Evolutionary conservation across 2,888 invertebrate species (phyloP), one percentile per base, ranked within the genome.

Genomic region (Sipha maydis): DNA sequence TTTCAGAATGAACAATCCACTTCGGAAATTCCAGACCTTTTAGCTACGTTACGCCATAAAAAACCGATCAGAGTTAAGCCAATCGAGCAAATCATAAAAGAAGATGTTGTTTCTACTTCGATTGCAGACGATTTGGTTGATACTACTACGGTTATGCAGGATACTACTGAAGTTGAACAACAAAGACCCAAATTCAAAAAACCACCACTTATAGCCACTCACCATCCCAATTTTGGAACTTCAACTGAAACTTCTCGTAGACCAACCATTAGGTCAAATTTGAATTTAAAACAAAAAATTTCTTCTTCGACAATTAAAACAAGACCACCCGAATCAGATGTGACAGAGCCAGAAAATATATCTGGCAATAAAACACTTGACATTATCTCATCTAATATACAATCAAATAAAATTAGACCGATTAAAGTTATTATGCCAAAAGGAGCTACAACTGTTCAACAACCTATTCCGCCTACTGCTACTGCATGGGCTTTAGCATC

Each of bases 401-500:
- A 83, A 34, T 71, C 28, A 3, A 89, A 69, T 56, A 89, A 80
- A 76, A 77, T 78, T 11, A 83, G 77, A 76, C 76, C 83, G 19
- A n/a, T 83, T n/a, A 89, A 83, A 85, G 78, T 54, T 31, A 89
- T 21, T 31, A 61, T 69, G 69, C 25, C 48, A 41, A 90, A 77
- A 80, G 76, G 38, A 14, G 48, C n/a, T 75, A 85, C 75, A 21
- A 80, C 28, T 28, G 67, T 34, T 28, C 89, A 89, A 67, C 89
- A 90, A 38, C 89, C 93, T 90, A 93, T 93, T 89, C 93, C 93
- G 21, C 93, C 93, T 11, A 93, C 93, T 0, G 91, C 93, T 9
- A 92, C 93, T 7, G 93, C 93, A 0, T 93, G 93, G 93, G 93
- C 93, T 0, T 90, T 94, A 67, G 93, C 93, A 2, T 92, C 93